Percentiles rank a stretch among this genome's conserved stretches.
Evolutionary conservation across 2,113 vertebrate species (phyloP).

Genomic region (Poeciliopsis turrubarensis): DNA sequence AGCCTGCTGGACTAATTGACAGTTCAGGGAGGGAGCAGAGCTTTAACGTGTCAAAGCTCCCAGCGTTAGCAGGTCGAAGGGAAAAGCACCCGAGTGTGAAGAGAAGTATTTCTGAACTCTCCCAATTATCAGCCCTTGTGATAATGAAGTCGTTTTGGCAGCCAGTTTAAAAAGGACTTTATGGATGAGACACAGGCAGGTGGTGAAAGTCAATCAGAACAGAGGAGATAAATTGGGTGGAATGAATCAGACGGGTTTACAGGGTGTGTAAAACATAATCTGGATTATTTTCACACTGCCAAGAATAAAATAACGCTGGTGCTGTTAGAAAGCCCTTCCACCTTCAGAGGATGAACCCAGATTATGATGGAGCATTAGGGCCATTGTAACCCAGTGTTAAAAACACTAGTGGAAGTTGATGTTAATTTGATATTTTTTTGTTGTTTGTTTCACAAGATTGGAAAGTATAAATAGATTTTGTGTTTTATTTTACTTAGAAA

Average conservation of each 20-base stretch:
- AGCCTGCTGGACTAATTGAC: slow-evolving; percentile 6
- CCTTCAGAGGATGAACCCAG: not conserved
- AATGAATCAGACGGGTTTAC: not conserved
- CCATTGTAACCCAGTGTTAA: no score
- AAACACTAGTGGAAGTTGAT: no score
- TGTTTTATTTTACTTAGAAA: no score
- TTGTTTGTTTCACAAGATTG: no score
- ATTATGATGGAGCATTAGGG: not conserved
- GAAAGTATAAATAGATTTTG: no score
- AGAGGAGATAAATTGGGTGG: not conserved
- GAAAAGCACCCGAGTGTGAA: not conserved
- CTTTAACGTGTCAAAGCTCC: not conserved
- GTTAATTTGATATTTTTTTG: no score
- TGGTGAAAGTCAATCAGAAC: not conserved
- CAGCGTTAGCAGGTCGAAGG: not conserved
- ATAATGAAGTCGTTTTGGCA: not conserved
- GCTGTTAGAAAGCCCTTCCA: not conserved
- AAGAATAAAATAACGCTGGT: not conserved
- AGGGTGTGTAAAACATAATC: not conserved
- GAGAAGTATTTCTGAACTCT: not conserved
- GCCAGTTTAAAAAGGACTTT: not conserved
- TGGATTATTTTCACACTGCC: not conserved
- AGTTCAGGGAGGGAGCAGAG: slow-evolving; percentile 13
- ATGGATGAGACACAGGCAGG: not conserved
- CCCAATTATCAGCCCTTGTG: not conserved